These are phyloP conservation scores for Cephalotes varians DNA, from an alignment of 2,888 invertebrate genomes.

Conservation along the genomic window DNA sequence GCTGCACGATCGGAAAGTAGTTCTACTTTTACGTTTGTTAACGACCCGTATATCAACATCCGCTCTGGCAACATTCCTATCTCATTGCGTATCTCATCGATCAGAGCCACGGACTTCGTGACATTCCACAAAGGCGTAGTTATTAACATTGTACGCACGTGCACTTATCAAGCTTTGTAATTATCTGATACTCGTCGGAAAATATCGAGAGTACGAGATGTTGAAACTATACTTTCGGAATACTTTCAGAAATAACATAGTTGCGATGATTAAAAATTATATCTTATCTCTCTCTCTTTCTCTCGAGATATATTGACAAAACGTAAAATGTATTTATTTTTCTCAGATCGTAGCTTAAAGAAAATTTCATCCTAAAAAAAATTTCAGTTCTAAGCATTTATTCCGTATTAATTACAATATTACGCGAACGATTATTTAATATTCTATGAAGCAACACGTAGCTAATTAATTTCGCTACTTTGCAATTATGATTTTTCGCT, in stretches of 20 bases:
- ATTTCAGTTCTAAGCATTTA: not conserved
- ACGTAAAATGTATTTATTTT: not conserved
- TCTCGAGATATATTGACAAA: not conserved
- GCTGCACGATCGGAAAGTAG: slow-evolving; percentile 18
- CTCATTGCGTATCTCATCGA: not conserved
- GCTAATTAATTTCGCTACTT: slow-evolving; percentile 7
- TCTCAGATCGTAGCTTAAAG: not conserved
- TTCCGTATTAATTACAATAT: not conserved
- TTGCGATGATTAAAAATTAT: not conserved
- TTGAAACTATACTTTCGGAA: not conserved
- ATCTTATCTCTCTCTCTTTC: not conserved
- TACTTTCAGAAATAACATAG: not conserved
- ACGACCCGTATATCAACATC: slow-evolving; percentile 16
- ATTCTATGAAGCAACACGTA: not conserved
- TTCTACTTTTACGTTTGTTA: slow-evolving; percentile 48
- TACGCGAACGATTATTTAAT: slow-evolving; percentile 3
- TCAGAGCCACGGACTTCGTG: not conserved
- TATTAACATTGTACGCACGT: not conserved
- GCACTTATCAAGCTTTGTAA: not conserved
- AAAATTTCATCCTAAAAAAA: not conserved
- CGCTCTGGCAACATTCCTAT: not conserved
- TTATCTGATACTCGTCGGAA: not conserved
- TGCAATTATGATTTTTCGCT: not conserved
- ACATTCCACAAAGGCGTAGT: not conserved
- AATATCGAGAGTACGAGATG: not conserved